Evolutionary conservation across 2,888 invertebrate species (phyloP), one percentile per base, ranked within the genome.

Genomic region (Mimas tiliae): DNA sequence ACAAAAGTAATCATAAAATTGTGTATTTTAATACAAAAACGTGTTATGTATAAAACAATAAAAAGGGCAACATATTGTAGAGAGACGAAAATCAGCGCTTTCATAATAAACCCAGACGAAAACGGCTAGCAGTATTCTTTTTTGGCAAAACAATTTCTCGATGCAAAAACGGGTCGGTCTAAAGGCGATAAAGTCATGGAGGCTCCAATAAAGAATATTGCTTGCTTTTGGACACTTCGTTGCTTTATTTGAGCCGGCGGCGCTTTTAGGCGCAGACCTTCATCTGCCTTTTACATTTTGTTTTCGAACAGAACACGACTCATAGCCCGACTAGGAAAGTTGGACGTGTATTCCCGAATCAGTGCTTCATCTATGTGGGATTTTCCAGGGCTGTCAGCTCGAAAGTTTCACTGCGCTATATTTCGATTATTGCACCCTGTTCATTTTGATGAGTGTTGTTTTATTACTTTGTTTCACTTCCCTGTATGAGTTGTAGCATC

Each of bases 121-220:
- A 55, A 9, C 16, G 42, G 38, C 53, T 14, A 12, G 53, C 58
- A 58, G 42, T 38, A 58, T 19, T 19, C 19, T 58, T 58, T 58
- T 55, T 58, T 19, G 38, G 58, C 16, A 42, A 58, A 58, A 58
- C 53, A 33, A 33, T 64, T 50, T 33, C 53, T 34, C 27, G 27
- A 55, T 33, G 53, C 50, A 53, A 16, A 21, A 65, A 21, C 58
- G 48, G 48, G 34, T 48, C 58, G 58, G 6, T 58, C 34, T 47
- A 55, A 19, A 65, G 58, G 55, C 53, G 45, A 64, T 42, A n/a
- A 42, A 47, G 53, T 55, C 58, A 58, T 47, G 55, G 45, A 45
- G 55, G 65, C 58, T 19, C 14, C 48, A 63, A 63, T 66, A 63
- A 66, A 63, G 63, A 52, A 53, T 63, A 53, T 66, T 52, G 66